These are phyloP conservation scores for Cerceris ruficornis DNA, from an alignment of 2,888 invertebrate species.

Conservation along the genomic window DNA sequence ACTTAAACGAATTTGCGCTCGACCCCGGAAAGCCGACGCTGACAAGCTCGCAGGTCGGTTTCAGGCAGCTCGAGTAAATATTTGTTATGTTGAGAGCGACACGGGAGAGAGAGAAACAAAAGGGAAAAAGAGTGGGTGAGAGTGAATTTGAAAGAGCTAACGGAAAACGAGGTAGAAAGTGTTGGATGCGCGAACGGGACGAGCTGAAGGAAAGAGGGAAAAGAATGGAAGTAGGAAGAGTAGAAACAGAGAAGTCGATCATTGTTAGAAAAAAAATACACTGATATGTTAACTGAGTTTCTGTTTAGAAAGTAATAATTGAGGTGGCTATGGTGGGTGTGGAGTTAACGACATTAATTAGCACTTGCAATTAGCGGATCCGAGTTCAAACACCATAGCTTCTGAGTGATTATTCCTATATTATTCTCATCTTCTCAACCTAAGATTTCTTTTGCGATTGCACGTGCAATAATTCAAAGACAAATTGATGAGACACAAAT, in stretches of 20 bases:
- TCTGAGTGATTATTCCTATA: too few relatives aligned
- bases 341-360: too few relatives aligned
- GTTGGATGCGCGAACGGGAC: neutral
- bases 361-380: too few relatives aligned
- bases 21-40: constrained; percentile 37
- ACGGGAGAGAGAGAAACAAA: neutral
- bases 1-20: constrained; percentile 30
- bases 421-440: too few relatives aligned
- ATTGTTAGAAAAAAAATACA: too few relatives aligned
- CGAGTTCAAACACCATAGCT: too few relatives aligned
- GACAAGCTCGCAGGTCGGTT: constrained; percentile 38
- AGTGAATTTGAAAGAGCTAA: neutral
- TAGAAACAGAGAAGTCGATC: neutral
- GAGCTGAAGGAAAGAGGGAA: neutral
- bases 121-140: neutral
- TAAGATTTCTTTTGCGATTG: too few relatives aligned
- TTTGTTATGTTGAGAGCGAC: constrained; percentile 34
- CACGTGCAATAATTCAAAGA: too few relatives aligned
- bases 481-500: too few relatives aligned
- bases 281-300: too few relatives aligned
- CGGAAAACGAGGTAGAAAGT: neutral
- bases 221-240: neutral
- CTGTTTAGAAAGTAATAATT: too few relatives aligned
- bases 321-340: too few relatives aligned
- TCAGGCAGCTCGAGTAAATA: constrained; percentile 36